Evolutionary conservation across 2,797 vertebrate species (phyloP), one percentile per base, ranked within the genome.

Genomic region (Liparis tanakae): DNA sequence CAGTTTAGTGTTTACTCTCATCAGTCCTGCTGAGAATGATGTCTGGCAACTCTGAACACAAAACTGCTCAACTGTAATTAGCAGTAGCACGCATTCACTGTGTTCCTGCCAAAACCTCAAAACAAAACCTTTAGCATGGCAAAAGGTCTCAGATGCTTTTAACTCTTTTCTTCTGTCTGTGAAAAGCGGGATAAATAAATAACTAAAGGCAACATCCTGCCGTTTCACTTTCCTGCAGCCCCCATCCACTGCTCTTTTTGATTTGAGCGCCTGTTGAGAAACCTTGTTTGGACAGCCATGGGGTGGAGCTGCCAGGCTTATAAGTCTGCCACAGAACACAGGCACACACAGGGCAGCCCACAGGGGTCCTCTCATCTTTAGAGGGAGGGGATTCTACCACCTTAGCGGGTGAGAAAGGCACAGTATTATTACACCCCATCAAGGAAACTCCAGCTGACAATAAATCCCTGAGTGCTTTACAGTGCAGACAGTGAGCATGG

Each of bases 241-340:
- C 90, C 90, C 91, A 85, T 87, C 87, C 82, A 87, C 84, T 92
- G 92, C 77, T 94, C 94, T 94, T 96, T 97, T 96, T 96, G 94
- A 97, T 95, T 94, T 95, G 89, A 81, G 81, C 72, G 93, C 95
- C 95, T 92, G 93, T 93, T 92, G 94, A 95, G 94, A 96, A 96
- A 94, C 94, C 90, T 92, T 96, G 93, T 96, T 96, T 96, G 91
- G 95, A 96, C 94, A 96, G 94, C 94, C 92, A 93, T 80, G 88
- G 93, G 93, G 93, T 94, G 92, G 95, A 94, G 94, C 89, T 95
- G 93, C 87, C 92, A 94, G 90, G 93, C 94, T 94, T 95, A 95
- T 88, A 95, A 95, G 91, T 89, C 91, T 87, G 89, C 93, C 92
- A 94, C 92, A 94, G 91, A 96, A 96, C 94, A 94, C 90, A 95